Evolutionary conservation across 2,797 vertebrate species (phyloP).

Genomic region (Crax fasciolata): DNA sequence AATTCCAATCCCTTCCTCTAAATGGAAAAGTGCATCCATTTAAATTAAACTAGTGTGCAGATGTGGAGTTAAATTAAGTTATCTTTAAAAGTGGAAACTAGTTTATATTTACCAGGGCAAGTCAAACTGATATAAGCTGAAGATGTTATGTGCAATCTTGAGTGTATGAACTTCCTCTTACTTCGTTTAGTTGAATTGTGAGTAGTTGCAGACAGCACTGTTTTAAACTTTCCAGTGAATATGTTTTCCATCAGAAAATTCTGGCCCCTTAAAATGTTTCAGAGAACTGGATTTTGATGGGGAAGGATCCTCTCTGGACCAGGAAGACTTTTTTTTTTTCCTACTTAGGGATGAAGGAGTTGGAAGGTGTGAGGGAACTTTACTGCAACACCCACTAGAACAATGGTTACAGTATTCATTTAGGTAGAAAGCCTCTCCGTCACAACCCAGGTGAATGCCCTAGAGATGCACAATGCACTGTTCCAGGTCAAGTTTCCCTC

Average conservation of each 20-base stretch:
- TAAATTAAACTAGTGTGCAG: background rate
- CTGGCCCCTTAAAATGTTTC: background rate
- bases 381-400: background rate
- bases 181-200: background rate
- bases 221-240: background rate
- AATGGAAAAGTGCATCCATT: background rate
- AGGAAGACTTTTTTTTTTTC: background rate
- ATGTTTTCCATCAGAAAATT: background rate
- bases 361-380: background rate
- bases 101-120: background rate
- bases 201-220: background rate
- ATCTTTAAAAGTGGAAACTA: background rate
- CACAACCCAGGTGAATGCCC: background rate
- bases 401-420: background rate
- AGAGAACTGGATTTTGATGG: background rate
- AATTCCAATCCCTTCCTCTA: background rate
- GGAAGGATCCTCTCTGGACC: background rate
- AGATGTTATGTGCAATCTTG: rapidly evolving
- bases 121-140: background rate
- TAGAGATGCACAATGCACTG: background rate
- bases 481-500: background rate
- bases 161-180: background rate
- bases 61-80: background rate
- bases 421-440: background rate
- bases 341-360: background rate